phyloP scores from a whole-genome alignment of 2,113 vertebrate species.

The Notechis scutatus region DNA sequence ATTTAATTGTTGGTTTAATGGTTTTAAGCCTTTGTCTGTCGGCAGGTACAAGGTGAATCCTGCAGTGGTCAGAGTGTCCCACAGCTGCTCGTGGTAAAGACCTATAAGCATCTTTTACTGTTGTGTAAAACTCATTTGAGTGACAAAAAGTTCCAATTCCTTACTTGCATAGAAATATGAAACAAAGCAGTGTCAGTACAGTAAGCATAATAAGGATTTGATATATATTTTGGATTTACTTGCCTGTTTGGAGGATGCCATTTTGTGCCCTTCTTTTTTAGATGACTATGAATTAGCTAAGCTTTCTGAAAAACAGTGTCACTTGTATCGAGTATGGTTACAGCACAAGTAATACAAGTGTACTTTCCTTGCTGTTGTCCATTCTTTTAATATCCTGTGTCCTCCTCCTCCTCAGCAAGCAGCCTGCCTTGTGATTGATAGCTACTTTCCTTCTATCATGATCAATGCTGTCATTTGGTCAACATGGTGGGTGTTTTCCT shows the following conservation, averaged over 20 bases:
- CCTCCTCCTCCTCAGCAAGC: neutral
- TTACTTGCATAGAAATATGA: neutral
- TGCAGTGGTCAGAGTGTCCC: no score
- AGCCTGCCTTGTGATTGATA: slow-evolving; percentile 15
- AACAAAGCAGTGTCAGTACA: neutral
- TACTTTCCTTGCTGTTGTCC: neutral
- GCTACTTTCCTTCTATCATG: slow-evolving; percentile 2
- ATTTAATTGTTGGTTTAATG: no score
- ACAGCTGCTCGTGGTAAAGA: no score
- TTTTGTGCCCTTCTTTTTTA: neutral
- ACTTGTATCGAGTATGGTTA: neutral
- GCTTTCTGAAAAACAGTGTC: neutral
- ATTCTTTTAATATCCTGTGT: neutral
- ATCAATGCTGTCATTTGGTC: slow-evolving; percentile 17
- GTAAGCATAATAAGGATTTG: neutral
- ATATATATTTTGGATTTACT: neutral
- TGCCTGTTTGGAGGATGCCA: neutral
- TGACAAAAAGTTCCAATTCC: neutral
- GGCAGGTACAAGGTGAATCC: no score
- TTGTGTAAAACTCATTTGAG: neutral
- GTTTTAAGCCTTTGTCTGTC: no score
- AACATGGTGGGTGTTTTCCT: slow-evolving; percentile 12
- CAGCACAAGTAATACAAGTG: neutral
- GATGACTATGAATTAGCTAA: neutral
- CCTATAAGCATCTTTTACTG: no score